Base-by-base conservation (phyloP, 2,113 vertebrate genomes). In the Otis tarda region DNA sequence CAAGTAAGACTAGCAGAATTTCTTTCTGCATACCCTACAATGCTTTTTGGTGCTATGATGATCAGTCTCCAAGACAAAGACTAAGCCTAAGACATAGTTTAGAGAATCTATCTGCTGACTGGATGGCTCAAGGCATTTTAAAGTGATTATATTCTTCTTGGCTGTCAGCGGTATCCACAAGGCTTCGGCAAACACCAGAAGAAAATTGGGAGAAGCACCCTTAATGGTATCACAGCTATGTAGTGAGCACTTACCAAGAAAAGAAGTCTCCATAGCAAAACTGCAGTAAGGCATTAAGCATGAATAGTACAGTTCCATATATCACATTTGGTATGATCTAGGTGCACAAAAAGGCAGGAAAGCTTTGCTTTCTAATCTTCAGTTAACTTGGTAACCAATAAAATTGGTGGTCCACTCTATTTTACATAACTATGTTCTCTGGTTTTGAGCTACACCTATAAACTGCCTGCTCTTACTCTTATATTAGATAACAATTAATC, bases 401-500 rank as follows among this genome's bases (percentile, higher is more conserved):
- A 87, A 96, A 84, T 10, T 33, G 21, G 45, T 60, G 28, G 28
- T 12, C 55, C 23, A 22, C 49, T 87, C 10, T 53, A 5, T 67
- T 92, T 82, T 86, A 67, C 37, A 52, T 60, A 74, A n/a, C 23
- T 37, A 4, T 8, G 12, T 70, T 88, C 56, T 68, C 76, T n/a
- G 22, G 3, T 82, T 68, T 91, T 65, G 35, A 94, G 60, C 41
- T 78, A 57, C 28, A 35, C 21, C 76, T 76, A 14, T 49, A 64
- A 92, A 82, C 24, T 64, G 49, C 27, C 45, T 82, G 19, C 49
- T 81, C 43, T 83, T 93, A 89, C 43, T 30, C 50, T 53, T 96
- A 95, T 92, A 94, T 80, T 39, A 89, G 84, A 43, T 82, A 94
- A 76, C 71, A 73, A 79, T 91, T 83, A 56, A 49, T 90, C 67